Evolutionary conservation across 2,113 vertebrate species (phyloP), one percentile per base, ranked within the genome.

Genomic region (Oryzias celebensis): DNA sequence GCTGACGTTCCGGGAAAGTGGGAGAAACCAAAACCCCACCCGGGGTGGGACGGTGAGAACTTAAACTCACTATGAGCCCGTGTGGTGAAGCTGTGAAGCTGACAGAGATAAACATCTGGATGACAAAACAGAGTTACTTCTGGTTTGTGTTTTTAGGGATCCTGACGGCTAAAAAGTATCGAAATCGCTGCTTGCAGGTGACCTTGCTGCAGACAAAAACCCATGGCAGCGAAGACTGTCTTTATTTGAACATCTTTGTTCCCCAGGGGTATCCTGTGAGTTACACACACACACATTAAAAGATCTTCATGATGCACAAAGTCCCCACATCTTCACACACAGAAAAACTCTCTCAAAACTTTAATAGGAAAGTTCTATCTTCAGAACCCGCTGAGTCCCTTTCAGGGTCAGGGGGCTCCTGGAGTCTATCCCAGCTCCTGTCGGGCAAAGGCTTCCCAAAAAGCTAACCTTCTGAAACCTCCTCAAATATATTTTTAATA

Each of bases 11-110:
- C 96, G 0, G 92, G 87, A 23, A 64, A 24, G 6, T 88, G 95
- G 75, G 86, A 95, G 84, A 94, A 94, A 14, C 93, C 95, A 0
- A 50, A 91, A 69, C 89, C 77, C 15, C 95, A 97, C 60, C 94
- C 94, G 0, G 94, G 95, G 70, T 97, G 95, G 95, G 55, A 83
- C 52, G 95, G 95, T 97, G 65, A 55, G 24, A 17, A 2, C 6
- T 18, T 10, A 1, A 16, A 1, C 8, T 58, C 10, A 47, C 18
- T 18, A 22, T 22, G 10, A 6, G 0, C 43, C 42, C 5, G 45
- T 47, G 45, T 7, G 16, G 7, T 17, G n/a, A n/a, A n/a, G n/a
- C 45, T 12, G 36, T 36, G 10, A 12, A 36, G 36, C 26, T 28
- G 26, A 5, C 7, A 28, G 3, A 6, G 26, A 43, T 6, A 23